These are phyloP conservation scores for Trichogramma evanescens DNA, from an alignment of 2,888 invertebrate genomes.

Conservation along the genomic window DNA sequence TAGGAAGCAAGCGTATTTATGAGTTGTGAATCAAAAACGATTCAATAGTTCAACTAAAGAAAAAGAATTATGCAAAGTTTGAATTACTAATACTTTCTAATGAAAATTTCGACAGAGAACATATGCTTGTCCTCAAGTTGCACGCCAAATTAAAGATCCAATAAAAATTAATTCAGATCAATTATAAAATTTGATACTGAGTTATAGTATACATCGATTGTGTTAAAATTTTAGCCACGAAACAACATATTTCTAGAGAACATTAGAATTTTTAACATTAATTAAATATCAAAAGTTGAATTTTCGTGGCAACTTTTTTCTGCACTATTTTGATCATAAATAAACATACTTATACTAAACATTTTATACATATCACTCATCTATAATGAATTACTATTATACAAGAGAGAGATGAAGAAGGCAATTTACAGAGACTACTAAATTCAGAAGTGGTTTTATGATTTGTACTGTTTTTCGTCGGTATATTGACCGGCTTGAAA, in stretches of 20 bases:
- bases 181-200: too few relatives aligned
- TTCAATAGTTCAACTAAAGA: neutral
- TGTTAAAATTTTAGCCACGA: too few relatives aligned
- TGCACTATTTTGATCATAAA: conserved; percentile 7
- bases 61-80: conserved; percentile 7
- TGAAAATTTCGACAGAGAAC: neutral
- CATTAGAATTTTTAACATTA: too few relatives aligned
- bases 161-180: too few relatives aligned
- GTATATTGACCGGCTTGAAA: conserved; percentile 16
- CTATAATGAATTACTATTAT: conserved; percentile 14
- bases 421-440: conserved; percentile 13
- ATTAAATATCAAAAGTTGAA: too few relatives aligned
- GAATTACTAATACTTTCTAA: conserved; percentile 11
- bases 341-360: conserved; percentile 16
- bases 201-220: too few relatives aligned
- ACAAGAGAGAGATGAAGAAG: conserved; percentile 16
- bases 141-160: too few relatives aligned
- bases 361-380: conserved; percentile 21
- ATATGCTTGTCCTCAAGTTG: too few relatives aligned
- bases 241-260: too few relatives aligned
- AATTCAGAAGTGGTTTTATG: conserved; percentile 21
- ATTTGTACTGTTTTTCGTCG: conserved; percentile 23
- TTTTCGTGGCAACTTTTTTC: neutral
- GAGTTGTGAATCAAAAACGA: conserved; percentile 3
- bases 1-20: conserved; percentile 7